Evolutionary conservation across 2,797 vertebrate species (phyloP).

Genomic region (Paedocypris micromegethes): DNA sequence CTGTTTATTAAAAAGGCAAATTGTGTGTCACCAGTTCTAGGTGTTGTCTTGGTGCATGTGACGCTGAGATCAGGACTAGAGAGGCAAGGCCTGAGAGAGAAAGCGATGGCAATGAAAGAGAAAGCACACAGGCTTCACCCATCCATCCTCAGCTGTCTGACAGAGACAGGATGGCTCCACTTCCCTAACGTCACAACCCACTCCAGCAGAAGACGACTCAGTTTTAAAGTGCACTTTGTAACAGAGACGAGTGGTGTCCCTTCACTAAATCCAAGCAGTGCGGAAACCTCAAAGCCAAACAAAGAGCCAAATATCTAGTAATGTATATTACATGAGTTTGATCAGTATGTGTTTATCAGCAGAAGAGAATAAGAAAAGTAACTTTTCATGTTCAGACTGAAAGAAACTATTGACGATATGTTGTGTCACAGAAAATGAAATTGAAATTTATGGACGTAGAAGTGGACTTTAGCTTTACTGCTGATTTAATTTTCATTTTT

Average conservation of each 20-base stretch:
- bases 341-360: too few relatives aligned
- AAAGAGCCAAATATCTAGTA: slow-evolving; percentile 1
- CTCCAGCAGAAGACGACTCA: slow-evolving; percentile 15
- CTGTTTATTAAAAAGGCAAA: slow-evolving; percentile 45
- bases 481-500: too few relatives aligned
- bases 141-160: slow-evolving; percentile 40
- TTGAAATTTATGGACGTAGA: too few relatives aligned
- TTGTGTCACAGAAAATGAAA: too few relatives aligned
- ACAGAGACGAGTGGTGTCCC: slow-evolving; percentile 20
- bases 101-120: slow-evolving; percentile 8
- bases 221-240: slow-evolving; percentile 30
- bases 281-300: slow-evolving; percentile 15
- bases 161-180: slow-evolving; percentile 43
- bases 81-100: neutral
- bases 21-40: slow-evolving; percentile 66
- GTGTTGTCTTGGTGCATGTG: slow-evolving; percentile 61
- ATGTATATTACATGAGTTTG: neutral
- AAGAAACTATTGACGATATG: too few relatives aligned
- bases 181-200: slow-evolving; percentile 26
- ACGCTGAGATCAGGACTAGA: slow-evolving; percentile 43
- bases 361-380: too few relatives aligned
- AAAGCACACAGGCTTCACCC: slow-evolving; percentile 17
- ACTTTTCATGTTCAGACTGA: too few relatives aligned
- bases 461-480: too few relatives aligned
- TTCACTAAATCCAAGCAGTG: slow-evolving; percentile 13